Base-by-base conservation (phyloP, 2,113 vertebrate genomes). In the Pelecanoides urinatrix region DNA sequence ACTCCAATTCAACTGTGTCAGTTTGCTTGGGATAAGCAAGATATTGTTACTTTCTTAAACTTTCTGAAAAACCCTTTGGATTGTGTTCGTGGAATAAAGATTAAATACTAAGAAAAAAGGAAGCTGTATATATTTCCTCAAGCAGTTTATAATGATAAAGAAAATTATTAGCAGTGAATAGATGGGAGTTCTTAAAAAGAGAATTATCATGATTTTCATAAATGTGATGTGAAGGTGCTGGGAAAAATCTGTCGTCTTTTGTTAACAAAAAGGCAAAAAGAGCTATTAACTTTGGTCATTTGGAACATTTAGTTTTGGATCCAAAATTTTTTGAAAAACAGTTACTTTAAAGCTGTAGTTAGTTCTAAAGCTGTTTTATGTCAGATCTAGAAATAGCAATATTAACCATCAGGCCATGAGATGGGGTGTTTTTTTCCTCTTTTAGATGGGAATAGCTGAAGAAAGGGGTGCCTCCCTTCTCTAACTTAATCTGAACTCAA, bases 401-500 rank as follows among this genome's bases (percentile, higher is more conserved):
- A 32, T 82, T 91, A 89, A 70, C 61, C 42, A 71, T 82, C 73
- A 66, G 90, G 22, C 58, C 34, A 53, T 94, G 83, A 88, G 56
- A 66, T 3, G 5, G 73, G 52, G 9, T 92, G 58, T 0, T 13
- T 85, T 88, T 90, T 85, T 25, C 70, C 70, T 80, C 55, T 85
- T 71, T 86, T 88, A 86, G 58, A 47, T 89, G 84, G 70, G 78
- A 94, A 91, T 78, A 89, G 59, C 58, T 89, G 66, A 88, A 80
- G 53, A 86, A 93, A 67, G 61, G 52, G 82, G 75, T 86, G 53
- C 83, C 85, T 94, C 92, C 91, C 89, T 92, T 94, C 82, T 89
- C 67, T 82, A 96, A 71, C 71, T 92, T 93, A 91, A 91, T 94
- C 68, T 94, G 88, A 95, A 94, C 88, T 86, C 65, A 94, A 94